These are phyloP conservation scores for Drosophila biarmipes DNA, from an alignment of 1,140 invertebrate species.

Conservation along the genomic window DNA sequence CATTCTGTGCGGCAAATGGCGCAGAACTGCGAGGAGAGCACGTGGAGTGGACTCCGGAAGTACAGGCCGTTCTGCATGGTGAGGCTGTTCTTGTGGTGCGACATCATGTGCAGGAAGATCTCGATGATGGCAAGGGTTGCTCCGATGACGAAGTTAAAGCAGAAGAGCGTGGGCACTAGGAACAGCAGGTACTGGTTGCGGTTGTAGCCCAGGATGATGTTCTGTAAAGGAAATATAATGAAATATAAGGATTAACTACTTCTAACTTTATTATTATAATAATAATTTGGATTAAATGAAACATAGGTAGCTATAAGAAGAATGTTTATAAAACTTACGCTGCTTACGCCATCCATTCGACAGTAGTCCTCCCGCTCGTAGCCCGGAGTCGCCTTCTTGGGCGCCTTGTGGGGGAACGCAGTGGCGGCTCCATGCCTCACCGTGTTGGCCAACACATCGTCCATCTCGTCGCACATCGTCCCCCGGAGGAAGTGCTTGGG, in stretches of 20 bases:
- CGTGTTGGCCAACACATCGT: conserved; percentile 63
- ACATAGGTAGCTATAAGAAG: not conserved
- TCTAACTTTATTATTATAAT: not conserved
- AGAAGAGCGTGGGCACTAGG: conserved; percentile 84
- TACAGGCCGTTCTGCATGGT: conserved; percentile 85
- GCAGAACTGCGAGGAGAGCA: conserved; percentile 86
- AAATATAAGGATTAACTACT: not conserved
- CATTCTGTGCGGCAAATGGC: conserved; percentile 85
- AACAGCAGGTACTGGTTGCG: conserved; percentile 69
- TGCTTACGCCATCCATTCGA: conserved; percentile 77
- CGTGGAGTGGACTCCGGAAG: conserved; percentile 86
- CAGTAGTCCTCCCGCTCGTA: conserved; percentile 75
- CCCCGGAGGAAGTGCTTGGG: conserved; percentile 65
- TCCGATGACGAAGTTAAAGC: conserved; percentile 77
- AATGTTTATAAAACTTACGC: conserved; percentile 43
- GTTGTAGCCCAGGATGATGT: conserved; percentile 81
- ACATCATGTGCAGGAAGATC: conserved; percentile 85
- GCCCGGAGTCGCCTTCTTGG: conserved; percentile 53
- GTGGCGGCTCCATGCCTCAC: conserved; percentile 47
- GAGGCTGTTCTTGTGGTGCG: conserved; percentile 86
- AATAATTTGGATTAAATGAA: too few relatives aligned
- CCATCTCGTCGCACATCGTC: conserved; percentile 65
- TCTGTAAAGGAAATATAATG: conserved; percentile 42
- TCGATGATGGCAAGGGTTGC: conserved; percentile 73
- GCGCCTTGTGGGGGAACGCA: conserved; percentile 2